phyloP scores from a whole-genome alignment of 2,888 invertebrate genomes.

The Nemurella pictetii region DNA sequence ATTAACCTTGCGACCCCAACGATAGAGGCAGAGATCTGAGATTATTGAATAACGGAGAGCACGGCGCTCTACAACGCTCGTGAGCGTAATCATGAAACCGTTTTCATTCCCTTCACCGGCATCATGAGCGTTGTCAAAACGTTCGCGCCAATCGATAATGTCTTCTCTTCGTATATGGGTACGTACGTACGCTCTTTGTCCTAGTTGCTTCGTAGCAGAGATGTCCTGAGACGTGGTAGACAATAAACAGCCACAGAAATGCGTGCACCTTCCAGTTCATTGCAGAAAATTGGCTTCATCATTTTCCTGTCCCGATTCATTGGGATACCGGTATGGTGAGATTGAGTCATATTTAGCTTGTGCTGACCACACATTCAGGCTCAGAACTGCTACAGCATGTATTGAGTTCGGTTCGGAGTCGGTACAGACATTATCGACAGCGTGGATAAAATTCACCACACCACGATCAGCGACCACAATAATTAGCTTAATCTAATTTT shows the following conservation, averaged over 20 bases:
- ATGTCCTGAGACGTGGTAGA: background rate
- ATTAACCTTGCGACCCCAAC: background rate
- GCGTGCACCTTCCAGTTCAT: too few species aligned
- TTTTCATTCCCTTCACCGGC: background rate
- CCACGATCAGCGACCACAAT: background rate
- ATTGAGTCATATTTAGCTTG: too few species aligned
- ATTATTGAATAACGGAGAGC: background rate
- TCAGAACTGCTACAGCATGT: background rate
- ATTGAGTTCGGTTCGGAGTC: too few species aligned
- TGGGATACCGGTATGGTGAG: too few species aligned
- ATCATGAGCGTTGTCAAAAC: background rate
- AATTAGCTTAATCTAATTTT: background rate
- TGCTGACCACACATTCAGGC: background rate
- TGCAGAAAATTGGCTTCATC: too few species aligned
- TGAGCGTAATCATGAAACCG: background rate
- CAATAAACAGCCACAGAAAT: too few species aligned
- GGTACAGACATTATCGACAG: background rate
- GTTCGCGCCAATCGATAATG: background rate
- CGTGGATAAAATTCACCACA: background rate
- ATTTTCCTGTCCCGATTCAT: too few species aligned
- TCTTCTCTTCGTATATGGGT: background rate
- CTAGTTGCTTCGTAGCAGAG: too few species aligned
- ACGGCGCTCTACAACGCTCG: background rate
- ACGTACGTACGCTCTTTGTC: background rate
- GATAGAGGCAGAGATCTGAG: background rate